Percentiles rank a stretch among this genome's conserved stretches.
phyloP scores from a whole-genome alignment of 2,888 invertebrate genomes.

The Perizoma affinitatum region DNA sequence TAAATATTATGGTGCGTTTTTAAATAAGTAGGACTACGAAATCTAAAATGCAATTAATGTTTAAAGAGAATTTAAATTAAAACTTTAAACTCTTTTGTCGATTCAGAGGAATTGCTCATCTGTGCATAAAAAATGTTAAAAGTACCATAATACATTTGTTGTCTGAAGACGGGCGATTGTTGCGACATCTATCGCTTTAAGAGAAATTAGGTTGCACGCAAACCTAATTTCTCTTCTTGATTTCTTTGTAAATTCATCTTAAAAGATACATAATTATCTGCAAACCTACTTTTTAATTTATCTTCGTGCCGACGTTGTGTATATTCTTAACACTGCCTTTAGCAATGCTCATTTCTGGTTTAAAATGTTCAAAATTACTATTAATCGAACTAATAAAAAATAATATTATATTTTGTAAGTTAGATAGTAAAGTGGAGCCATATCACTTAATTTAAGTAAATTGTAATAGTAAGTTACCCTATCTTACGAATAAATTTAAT shows the following conservation, averaged over 20 bases:
- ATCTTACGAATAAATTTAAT: constrained; percentile 48
- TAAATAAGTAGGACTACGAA: constrained; percentile 16
- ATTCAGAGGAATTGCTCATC: no score
- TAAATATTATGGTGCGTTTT: constrained; percentile 18
- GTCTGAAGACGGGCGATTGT: no score
- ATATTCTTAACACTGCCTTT: constrained; percentile 38
- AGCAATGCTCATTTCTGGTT: constrained; percentile 32
- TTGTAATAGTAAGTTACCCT: constrained; percentile 74
- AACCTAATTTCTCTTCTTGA: no score
- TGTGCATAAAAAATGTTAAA: no score
- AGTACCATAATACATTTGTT: no score
- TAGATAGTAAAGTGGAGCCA: constrained; percentile 70
- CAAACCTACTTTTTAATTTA: no score
- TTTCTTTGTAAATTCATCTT: no score
- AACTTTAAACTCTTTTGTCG: no score
- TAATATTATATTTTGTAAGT: constrained; percentile 39
- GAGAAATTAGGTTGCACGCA: no score
- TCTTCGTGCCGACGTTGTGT: neutral
- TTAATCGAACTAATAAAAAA: constrained; percentile 24
- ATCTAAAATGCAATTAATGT: neutral
- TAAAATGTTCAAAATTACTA: constrained; percentile 29
- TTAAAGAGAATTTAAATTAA: no score
- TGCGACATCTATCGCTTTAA: no score
- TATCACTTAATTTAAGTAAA: constrained; percentile 70
- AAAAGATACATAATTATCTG: no score